phyloP scores from a whole-genome alignment of 2,113 vertebrate genomes.

The Cyanocitta stelleri region DNA sequence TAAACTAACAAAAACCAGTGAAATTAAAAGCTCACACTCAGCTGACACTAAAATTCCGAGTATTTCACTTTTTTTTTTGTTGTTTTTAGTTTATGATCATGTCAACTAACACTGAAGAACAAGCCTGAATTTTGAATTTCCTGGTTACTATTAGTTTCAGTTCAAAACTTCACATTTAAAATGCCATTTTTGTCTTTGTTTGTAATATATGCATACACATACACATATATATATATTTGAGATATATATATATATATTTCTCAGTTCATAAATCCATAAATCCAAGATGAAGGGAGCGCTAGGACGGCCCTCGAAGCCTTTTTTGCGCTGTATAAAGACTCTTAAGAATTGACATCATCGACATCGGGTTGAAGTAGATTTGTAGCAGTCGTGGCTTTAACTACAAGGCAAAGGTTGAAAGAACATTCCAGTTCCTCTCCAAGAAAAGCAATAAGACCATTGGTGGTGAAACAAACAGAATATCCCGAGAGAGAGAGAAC shows the following conservation, averaged over 20 bases:
- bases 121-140: slow-evolving; percentile 27
- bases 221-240: neutral
- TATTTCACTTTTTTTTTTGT: neutral
- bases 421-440: neutral
- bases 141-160: slow-evolving; percentile 18
- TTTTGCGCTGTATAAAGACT: slow-evolving; percentile 6
- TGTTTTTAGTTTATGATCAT: neutral
- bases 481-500: neutral
- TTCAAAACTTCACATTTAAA: slow-evolving; percentile 1
- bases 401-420: slow-evolving; percentile 39
- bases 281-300: neutral
- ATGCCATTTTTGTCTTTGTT: neutral
- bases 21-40: slow-evolving; percentile 17
- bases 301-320: neutral
- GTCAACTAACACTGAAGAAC: neutral
- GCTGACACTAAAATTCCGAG: neutral
- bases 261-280: slow-evolving; percentile 11
- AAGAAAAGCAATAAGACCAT: slow-evolving; percentile 17
- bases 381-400: slow-evolving; percentile 23
- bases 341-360: slow-evolving; percentile 43
- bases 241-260: neutral
- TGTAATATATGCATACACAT: neutral
- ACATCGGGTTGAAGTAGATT: slow-evolving; percentile 38
- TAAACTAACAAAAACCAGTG: slow-evolving; percentile 21
- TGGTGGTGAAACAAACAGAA: slow-evolving; percentile 4